A percentile compares a stretch with the other conserved stretches of the same genome.
Evolutionary conservation across 2,797 vertebrate genomes (phyloP).

Genomic region (Heterohyrax brucei): DNA sequence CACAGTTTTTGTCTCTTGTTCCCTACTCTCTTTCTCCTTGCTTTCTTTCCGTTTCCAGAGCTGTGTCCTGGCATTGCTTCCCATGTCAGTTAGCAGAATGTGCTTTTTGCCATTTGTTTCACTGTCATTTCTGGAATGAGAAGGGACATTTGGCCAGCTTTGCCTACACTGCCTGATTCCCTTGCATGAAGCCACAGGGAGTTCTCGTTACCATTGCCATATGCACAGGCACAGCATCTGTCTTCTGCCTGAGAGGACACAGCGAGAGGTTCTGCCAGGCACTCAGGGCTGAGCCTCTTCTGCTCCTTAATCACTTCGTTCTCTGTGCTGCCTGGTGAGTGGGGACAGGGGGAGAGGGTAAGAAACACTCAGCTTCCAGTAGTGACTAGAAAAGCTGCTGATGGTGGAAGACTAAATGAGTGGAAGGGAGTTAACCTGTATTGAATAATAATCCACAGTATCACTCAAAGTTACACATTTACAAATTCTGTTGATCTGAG

Average conservation of each 20-base stretch:
- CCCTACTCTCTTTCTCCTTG: not conserved
- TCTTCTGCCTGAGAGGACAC: slow-evolving; percentile 35
- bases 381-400: not conserved
- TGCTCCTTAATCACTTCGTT: slow-evolving; percentile 53
- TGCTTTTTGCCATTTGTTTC: slow-evolving; percentile 73
- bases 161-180: not conserved
- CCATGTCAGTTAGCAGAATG: slow-evolving; percentile 46
- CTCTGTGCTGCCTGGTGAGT: not conserved
- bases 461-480: not conserved
- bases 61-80: slow-evolving; percentile 58
- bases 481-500: not conserved
- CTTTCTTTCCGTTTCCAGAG: not conserved
- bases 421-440: not conserved
- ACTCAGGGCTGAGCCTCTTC: not conserved
- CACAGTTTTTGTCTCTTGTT: not conserved
- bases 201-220: slow-evolving; percentile 40
- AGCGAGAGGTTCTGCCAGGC: slow-evolving; percentile 15
- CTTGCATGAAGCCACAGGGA: slow-evolving; percentile 56
- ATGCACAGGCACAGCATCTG: slow-evolving; percentile 69
- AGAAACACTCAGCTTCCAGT: not conserved
- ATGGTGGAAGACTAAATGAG: not conserved
- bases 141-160: slow-evolving; percentile 43
- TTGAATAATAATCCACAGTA: not conserved
- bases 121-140: slow-evolving; percentile 61
- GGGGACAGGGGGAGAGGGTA: not conserved